Percentiles rank a stretch among this genome's conserved stretches.
These are phyloP conservation scores for Cosmopolites sordidus DNA, from an alignment of 2,888 invertebrate genomes.

Conservation along the genomic window DNA sequence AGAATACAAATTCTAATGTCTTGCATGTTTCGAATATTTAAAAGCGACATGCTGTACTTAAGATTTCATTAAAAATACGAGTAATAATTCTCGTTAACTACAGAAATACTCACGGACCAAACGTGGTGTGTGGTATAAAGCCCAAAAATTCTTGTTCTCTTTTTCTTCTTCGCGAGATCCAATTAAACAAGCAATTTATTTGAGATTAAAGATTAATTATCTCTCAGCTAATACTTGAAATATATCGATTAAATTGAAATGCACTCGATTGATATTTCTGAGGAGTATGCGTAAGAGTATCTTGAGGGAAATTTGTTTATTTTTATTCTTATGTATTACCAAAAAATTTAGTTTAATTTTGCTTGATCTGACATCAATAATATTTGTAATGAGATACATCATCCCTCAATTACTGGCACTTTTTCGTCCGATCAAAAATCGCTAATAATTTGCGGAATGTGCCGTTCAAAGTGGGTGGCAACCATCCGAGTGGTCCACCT, in stretches of 20 bases:
- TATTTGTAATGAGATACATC: no score
- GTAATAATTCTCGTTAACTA: no score
- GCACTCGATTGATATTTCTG: not conserved
- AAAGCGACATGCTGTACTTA: no score
- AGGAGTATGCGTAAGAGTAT: not conserved
- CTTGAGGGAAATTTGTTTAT: no score
- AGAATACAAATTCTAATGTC: no score
- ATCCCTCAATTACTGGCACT: no score
- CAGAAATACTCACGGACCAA: not conserved
- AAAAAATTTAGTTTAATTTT: no score
- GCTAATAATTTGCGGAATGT: constrained; percentile 11
- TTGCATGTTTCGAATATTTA: no score
- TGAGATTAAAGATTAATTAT: not conserved
- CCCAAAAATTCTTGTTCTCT: not conserved
- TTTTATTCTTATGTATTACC: no score
- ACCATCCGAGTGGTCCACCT: constrained; percentile 19
- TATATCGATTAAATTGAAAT: not conserved
- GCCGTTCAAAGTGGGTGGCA: constrained; percentile 19
- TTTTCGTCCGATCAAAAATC: no score
- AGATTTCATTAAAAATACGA: no score
- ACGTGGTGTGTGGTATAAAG: not conserved
- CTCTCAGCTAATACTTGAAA: not conserved
- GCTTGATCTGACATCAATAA: no score
- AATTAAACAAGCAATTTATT: constrained; percentile 1
- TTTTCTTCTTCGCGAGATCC: not conserved